Evolutionary conservation across 2,113 vertebrate species (phyloP).

Genomic region (Condylura cristata): DNA sequence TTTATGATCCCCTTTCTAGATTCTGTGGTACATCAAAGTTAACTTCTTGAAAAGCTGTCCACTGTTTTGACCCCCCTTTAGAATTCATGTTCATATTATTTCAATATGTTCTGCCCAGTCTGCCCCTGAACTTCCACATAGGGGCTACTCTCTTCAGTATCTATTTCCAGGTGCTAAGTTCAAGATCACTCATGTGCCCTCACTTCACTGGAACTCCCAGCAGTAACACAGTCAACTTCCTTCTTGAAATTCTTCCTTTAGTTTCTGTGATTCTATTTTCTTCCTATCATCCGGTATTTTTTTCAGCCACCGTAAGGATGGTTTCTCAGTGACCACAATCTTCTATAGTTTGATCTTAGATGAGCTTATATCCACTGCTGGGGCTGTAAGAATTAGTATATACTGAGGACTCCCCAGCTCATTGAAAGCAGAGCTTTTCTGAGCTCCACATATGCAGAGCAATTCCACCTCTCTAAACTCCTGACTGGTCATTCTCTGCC

Average conservation of each 20-base stretch:
- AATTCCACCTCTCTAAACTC: background rate
- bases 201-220: background rate
- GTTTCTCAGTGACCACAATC: background rate
- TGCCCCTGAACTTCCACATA: background rate
- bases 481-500: background rate
- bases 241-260: background rate
- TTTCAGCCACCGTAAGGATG: background rate
- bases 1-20: background rate
- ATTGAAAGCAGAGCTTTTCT: background rate
- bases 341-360: background rate
- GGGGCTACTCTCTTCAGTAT: background rate
- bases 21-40: background rate
- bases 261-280: background rate
- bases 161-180: background rate
- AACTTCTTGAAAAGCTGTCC: background rate
- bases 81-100: background rate
- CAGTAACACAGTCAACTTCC: background rate
- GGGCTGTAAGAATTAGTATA: background rate
- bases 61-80: background rate
- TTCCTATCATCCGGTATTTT: background rate
- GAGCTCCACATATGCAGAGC: background rate
- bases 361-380: background rate
- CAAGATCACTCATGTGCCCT: background rate
- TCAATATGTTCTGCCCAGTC: background rate
- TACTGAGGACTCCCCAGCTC: background rate